Evolutionary conservation across 2,888 invertebrate genomes (phyloP).

Genomic region (Volucella zonaria): DNA sequence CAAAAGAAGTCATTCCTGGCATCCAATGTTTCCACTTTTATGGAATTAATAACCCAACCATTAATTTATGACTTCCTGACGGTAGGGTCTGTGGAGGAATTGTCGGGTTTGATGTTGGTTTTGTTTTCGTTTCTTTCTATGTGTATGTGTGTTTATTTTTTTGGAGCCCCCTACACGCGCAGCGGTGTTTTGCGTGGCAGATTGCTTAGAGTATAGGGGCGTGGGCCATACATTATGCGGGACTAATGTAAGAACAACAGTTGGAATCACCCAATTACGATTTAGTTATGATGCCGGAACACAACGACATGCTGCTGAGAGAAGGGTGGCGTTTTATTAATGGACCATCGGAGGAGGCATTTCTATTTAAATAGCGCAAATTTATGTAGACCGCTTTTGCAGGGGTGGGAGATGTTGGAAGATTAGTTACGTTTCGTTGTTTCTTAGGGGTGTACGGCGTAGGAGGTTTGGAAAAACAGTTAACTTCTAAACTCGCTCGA

Average conservation of each 20-base stretch:
- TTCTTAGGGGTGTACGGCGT: not conserved
- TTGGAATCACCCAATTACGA: slow-evolving; percentile 65
- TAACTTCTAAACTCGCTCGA: slow-evolving; percentile 33
- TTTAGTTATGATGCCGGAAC: slow-evolving; percentile 59
- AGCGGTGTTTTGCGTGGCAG: slow-evolving; percentile 38
- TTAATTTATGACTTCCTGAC: slow-evolving; percentile 62
- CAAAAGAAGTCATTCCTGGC: slow-evolving; percentile 59
- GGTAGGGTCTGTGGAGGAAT: not conserved
- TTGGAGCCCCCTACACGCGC: slow-evolving; percentile 12
- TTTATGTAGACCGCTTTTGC: slow-evolving; percentile 38
- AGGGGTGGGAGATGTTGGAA: not conserved
- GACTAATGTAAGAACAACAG: slow-evolving; percentile 65
- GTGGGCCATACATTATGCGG: slow-evolving; percentile 42
- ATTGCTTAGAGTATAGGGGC: slow-evolving; percentile 3
- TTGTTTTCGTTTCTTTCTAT: not conserved
- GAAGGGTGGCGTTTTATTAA: slow-evolving; percentile 45
- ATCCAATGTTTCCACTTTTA: slow-evolving; percentile 66
- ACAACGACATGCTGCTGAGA: not conserved
- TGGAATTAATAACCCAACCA: slow-evolving; percentile 67
- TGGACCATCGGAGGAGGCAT: slow-evolving; percentile 52
- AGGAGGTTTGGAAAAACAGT: slow-evolving; percentile 7
- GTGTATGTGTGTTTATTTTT: not conserved
- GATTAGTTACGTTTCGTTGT: slow-evolving; percentile 24
- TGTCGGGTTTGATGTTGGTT: not conserved
- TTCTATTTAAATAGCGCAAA: slow-evolving; percentile 55